A percentile compares a stretch with the other conserved stretches of the same genome.
phyloP scores from a whole-genome alignment of 2,797 vertebrate genomes.

The Acanthiza pusilla region DNA sequence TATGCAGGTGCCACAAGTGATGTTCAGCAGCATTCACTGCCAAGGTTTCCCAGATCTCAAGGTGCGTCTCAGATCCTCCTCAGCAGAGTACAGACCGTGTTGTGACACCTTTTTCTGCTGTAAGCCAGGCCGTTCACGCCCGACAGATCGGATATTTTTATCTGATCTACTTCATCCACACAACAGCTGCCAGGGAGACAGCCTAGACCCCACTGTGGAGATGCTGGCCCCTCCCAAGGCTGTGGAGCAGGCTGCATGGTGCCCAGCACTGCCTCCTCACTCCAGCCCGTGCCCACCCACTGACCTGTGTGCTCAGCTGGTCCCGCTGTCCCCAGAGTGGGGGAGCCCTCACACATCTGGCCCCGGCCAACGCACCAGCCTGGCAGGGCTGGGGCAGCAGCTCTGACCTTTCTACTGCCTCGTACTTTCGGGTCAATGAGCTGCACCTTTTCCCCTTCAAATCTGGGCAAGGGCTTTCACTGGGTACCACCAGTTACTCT shows the following conservation, averaged over 20 bases:
- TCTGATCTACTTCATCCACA: background rate
- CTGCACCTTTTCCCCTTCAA: background rate
- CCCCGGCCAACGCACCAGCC: background rate
- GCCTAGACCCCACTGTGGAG: background rate
- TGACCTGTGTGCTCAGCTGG: background rate
- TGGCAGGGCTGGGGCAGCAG: background rate
- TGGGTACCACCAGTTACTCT: background rate
- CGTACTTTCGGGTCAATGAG: background rate
- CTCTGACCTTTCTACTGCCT: background rate
- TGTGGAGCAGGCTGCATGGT: background rate
- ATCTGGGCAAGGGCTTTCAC: background rate
- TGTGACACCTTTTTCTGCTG: background rate
- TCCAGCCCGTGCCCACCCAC: background rate
- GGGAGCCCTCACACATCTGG: background rate
- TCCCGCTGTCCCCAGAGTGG: background rate
- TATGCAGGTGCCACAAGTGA: accelerated
- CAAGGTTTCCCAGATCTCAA: background rate
- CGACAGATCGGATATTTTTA: background rate
- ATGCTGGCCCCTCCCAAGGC: background rate
- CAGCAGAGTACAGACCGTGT: background rate
- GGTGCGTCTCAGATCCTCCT: background rate
- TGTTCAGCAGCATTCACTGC: background rate
- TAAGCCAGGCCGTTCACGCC: background rate
- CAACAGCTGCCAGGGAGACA: background rate
- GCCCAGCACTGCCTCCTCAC: too few relatives aligned